Conservation (phyloP, 2,888 invertebrate species). For the Pilophorus perplexus region DNA sequence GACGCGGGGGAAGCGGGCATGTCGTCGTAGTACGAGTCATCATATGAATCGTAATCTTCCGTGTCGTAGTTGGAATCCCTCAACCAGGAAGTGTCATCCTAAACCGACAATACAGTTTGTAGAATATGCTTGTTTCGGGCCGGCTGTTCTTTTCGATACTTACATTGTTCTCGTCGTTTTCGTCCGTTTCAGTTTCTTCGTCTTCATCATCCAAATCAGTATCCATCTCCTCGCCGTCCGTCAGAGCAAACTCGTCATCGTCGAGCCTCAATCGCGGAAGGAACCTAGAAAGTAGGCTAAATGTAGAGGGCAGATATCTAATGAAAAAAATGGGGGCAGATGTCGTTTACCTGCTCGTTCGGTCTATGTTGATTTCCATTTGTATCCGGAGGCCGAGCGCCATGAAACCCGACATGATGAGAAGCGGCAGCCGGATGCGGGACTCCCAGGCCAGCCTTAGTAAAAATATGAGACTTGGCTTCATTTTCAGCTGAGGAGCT, state of each 20-base stretch:
- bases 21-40: constrained; percentile 24
- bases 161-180: constrained; percentile 27
- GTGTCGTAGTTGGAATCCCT: constrained; percentile 27
- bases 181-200: constrained; percentile 36
- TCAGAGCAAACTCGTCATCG: constrained; percentile 19
- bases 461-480: constrained; percentile 61
- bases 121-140: not conserved
- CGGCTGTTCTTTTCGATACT: not conserved
- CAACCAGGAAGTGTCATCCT: constrained; percentile 36
- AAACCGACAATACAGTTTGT: not conserved
- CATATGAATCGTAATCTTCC: constrained; percentile 32
- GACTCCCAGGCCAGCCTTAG: constrained; percentile 70
- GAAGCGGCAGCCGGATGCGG: constrained; percentile 64
- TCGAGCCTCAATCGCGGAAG: constrained; percentile 19
- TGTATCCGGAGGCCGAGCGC: constrained; percentile 67
- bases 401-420: constrained; percentile 65
- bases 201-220: too few relatives aligned
- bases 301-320: too few relatives aligned
- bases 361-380: constrained; percentile 63
- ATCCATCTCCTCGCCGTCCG: constrained; percentile 24
- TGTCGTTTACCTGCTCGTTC: constrained; percentile 40
- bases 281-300: too few relatives aligned
- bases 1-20: not conserved
- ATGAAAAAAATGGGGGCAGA: too few relatives aligned
- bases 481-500: constrained; percentile 39